Base-by-base conservation (phyloP, 2,888 invertebrate genomes). In the Nemurella pictetii region DNA sequence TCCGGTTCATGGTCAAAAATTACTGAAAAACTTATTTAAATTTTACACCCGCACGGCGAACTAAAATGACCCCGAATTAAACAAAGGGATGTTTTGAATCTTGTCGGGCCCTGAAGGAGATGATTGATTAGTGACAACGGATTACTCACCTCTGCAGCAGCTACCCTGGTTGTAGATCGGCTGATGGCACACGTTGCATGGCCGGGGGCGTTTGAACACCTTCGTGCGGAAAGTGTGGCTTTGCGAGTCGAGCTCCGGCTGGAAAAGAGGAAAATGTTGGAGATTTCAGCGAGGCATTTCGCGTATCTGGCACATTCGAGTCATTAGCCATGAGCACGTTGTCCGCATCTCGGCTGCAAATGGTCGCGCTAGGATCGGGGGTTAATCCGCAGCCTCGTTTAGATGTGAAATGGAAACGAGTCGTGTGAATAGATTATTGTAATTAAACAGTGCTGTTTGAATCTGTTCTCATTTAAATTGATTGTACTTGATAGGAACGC, bases 151-250 rank as follows among this genome's bases (percentile, higher is more conserved):
- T 94, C 95, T 92, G 90, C 95, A 96, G 89, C 94, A 95, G 85
- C 94, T 94, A 86, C 95, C 95, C 89, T 95, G 94, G 88, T 94
- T 94, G 89, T 94, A 92, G 87, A 95, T 94, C 86, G 95, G 94
- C 90, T 95, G 95, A 89, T 95, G 95, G 89, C 95, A 96, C 90
- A 95, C 93, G 90, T 95, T 95, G 90, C 95, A 96, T 36, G 95
- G 94, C 87, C 95, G 92, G 20, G 95, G 94, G 89, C 94, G 95
- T 89, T 94, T 93, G 90, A 95, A 93, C 86, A 93, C 93, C 90
- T 95, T 95, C 89, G 93, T 94, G 85, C 95, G 94, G 90, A 95
- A 96, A 86, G 94, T 93, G 90, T 95, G 95, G 88, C 93, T 93
- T 89, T 94, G 94, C 9, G 93, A 92, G 86, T 92, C 92, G 86